Evolutionary conservation across 1,140 invertebrate species (phyloP).

Genomic region (Pantala flavescens): DNA sequence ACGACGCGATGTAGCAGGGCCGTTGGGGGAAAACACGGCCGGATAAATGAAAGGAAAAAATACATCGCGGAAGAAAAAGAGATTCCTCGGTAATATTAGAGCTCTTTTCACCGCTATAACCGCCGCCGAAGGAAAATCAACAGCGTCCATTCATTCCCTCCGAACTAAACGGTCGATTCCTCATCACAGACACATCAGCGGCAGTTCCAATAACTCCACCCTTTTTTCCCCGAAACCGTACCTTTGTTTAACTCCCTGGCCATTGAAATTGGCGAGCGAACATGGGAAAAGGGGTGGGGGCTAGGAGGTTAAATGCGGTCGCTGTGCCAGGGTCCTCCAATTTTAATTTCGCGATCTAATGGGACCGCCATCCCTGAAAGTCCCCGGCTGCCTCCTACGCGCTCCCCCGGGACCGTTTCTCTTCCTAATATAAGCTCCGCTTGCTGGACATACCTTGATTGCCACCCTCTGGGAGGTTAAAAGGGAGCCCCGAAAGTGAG

Average conservation of each 20-base stretch:
- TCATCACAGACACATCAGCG: neutral
- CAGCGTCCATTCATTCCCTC: constrained; percentile 3
- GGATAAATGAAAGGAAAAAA: too few species aligned
- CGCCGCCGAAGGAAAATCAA: neutral
- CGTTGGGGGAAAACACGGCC: too few species aligned
- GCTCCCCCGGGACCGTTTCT: neutral
- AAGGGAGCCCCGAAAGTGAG: neutral
- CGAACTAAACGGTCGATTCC: neutral
- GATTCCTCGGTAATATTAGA: neutral
- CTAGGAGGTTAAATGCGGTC: constrained; percentile 1
- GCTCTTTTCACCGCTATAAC: neutral
- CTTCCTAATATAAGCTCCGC: neutral
- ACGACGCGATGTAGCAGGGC: neutral
- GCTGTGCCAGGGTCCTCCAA: neutral
- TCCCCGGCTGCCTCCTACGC: neutral
- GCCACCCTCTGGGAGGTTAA: neutral
- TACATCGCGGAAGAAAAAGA: neutral
- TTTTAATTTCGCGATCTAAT: constrained; percentile 10
- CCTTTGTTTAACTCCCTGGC: neutral
- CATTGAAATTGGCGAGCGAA: neutral
- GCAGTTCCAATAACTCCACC: constrained; percentile 7
- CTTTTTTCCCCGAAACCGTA: neutral
- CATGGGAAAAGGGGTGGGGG: neutral
- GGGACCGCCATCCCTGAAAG: neutral
- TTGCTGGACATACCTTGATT: constrained; percentile 5